Evolutionary conservation across 2,113 vertebrate genomes (phyloP).

Genomic region (Solenodon paradoxus): DNA sequence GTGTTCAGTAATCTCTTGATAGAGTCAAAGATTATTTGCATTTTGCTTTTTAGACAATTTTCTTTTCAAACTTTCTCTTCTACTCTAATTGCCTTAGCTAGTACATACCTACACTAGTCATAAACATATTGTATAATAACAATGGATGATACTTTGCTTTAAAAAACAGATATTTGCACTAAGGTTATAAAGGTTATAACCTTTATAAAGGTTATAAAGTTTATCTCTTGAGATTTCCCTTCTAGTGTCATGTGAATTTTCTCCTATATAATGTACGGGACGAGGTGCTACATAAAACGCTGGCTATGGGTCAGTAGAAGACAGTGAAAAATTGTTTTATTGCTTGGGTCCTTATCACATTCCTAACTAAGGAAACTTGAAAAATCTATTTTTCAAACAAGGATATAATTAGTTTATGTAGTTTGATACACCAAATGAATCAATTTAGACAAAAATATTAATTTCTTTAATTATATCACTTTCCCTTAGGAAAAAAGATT

Average conservation of each 20-base stretch:
- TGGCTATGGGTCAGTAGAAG: neutral
- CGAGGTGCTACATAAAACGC: slow-evolving; percentile 4
- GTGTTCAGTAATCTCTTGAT: neutral
- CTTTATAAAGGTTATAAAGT: slow-evolving; percentile 3
- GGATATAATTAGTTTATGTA: neutral
- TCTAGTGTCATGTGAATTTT: neutral
- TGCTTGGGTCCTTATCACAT: neutral
- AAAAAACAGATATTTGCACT: slow-evolving; percentile 3
- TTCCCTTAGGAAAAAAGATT: neutral
- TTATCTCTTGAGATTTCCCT: slow-evolving; percentile 8
- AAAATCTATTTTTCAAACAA: slow-evolving; percentile 21
- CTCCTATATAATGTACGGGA: neutral
- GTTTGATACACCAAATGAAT: neutral
- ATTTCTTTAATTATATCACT: neutral
- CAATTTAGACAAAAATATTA: neutral
- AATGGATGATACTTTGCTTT: neutral
- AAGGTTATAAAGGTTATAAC: slow-evolving; percentile 11
- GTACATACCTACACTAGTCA: neutral
- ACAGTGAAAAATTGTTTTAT: neutral
- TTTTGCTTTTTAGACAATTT: slow-evolving; percentile 46
- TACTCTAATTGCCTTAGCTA: neutral
- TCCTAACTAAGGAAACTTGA: slow-evolving; percentile 2
- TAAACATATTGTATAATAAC: slow-evolving; percentile 31
- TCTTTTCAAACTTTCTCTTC: slow-evolving; percentile 18
- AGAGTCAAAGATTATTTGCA: slow-evolving; percentile 27